phyloP scores from a whole-genome alignment of 2,113 vertebrate species.

The Xiphophorus hellerii region DNA sequence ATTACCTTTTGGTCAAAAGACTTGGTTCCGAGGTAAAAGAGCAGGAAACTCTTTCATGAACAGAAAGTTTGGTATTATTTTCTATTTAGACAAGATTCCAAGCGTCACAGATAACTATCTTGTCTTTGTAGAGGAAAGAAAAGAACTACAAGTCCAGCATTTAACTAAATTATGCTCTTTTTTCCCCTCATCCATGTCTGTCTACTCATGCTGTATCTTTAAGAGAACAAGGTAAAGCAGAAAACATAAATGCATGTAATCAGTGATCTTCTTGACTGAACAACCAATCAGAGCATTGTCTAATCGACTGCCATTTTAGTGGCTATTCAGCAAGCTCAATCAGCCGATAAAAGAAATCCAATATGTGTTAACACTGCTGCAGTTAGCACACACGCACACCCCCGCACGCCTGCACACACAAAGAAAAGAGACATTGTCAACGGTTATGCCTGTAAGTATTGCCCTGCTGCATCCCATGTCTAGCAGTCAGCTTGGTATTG shows the following conservation, averaged over 20 bases:
- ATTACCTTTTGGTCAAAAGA: neutral
- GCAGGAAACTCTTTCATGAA: neutral
- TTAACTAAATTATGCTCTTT: neutral
- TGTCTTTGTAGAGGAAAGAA: neutral
- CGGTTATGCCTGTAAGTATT: neutral
- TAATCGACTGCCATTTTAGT: neutral
- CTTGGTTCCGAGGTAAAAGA: neutral
- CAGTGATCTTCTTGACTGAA: slow-evolving; percentile 9
- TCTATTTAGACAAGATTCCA: neutral
- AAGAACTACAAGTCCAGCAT: neutral
- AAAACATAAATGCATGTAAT: slow-evolving; percentile 9
- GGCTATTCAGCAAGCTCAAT: slow-evolving; percentile 2
- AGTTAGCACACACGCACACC: neutral
- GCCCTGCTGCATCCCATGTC: neutral
- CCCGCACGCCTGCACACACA: neutral
- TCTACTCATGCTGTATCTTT: neutral
- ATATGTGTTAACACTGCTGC: neutral
- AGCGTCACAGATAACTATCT: neutral
- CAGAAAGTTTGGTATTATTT: neutral
- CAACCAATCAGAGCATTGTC: neutral
- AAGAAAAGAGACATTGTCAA: neutral
- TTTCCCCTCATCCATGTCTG: neutral
- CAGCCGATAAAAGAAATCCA: slow-evolving; percentile 1
- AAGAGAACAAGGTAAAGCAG: neutral
- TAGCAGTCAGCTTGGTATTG: slow-evolving; percentile 10